phyloP scores from a whole-genome alignment of 2,113 vertebrate species.

The Cynopterus brachyotis region DNA sequence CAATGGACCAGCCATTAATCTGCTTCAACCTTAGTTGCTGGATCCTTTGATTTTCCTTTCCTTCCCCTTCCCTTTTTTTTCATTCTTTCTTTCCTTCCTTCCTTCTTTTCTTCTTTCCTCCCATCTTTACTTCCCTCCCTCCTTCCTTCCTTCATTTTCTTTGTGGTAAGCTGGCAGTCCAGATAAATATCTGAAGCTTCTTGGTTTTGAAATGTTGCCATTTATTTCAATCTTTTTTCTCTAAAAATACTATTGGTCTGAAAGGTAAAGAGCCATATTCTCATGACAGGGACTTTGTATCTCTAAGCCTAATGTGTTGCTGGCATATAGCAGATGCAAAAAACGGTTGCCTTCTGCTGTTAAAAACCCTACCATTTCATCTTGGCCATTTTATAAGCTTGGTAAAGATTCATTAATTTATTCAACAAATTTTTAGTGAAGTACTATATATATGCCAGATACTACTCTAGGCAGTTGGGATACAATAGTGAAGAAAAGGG shows the following conservation, averaged over 20 bases:
- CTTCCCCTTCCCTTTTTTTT: neutral
- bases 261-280: neutral
- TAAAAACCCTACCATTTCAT: neutral
- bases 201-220: neutral
- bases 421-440: slow-evolving; percentile 7
- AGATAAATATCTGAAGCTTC: neutral
- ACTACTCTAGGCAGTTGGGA: neutral
- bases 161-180: neutral
- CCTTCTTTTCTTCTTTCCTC: no score
- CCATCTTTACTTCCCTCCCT: neutral
- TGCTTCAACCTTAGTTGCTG: neutral
- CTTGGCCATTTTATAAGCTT: neutral
- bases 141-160: neutral
- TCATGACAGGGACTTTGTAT: neutral
- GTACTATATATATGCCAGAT: neutral
- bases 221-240: neutral
- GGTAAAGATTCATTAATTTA: neutral
- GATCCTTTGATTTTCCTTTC: neutral
- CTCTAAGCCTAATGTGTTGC: neutral
- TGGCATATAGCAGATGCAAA: neutral
- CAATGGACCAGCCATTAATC: neutral
- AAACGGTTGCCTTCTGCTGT: neutral
- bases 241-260: neutral
- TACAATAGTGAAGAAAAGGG: neutral
- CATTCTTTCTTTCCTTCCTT: neutral